Conservation (phyloP, 1,140 invertebrate genomes). For the Probaryconus sp. region DNA sequence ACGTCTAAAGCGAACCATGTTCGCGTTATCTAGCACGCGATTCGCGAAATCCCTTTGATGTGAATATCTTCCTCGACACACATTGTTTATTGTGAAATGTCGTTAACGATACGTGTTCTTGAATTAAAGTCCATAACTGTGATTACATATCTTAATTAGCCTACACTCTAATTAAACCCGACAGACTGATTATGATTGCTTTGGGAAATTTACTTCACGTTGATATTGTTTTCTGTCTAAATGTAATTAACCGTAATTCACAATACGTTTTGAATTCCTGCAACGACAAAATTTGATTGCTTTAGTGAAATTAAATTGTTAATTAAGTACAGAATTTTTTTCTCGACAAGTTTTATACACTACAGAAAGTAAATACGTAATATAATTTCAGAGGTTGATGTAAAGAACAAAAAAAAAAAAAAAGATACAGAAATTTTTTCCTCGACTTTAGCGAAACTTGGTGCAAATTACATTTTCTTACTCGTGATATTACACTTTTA, state of each 20-base stretch:
- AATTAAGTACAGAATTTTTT: no score
- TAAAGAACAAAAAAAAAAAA: no score
- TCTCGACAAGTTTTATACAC: no score
- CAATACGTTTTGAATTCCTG: no score
- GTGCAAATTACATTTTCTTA: conserved; percentile 26
- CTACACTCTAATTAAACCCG: conserved; percentile 2
- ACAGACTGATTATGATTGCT: conserved; percentile 17
- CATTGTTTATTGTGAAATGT: conserved; percentile 11
- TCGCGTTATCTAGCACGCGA: conserved; percentile 3
- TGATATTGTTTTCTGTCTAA: no score
- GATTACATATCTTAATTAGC: conserved; percentile 29
- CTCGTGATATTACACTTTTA: not conserved
- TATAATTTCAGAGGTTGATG: no score
- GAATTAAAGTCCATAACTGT: conserved; percentile 18
- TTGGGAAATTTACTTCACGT: conserved; percentile 8
- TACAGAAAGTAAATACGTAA: no score
- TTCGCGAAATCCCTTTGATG: conserved; percentile 8
- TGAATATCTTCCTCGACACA: conserved; percentile 8
- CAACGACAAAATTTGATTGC: no score
- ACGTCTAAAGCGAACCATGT: conserved; percentile 1
- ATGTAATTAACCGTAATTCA: no score
- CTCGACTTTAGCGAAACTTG: no score
- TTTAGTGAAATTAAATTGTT: no score
- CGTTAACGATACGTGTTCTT: not conserved
- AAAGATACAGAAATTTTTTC: no score